Evolutionary conservation across 2,888 invertebrate species (phyloP).

Genomic region (Eilema depressum): DNA sequence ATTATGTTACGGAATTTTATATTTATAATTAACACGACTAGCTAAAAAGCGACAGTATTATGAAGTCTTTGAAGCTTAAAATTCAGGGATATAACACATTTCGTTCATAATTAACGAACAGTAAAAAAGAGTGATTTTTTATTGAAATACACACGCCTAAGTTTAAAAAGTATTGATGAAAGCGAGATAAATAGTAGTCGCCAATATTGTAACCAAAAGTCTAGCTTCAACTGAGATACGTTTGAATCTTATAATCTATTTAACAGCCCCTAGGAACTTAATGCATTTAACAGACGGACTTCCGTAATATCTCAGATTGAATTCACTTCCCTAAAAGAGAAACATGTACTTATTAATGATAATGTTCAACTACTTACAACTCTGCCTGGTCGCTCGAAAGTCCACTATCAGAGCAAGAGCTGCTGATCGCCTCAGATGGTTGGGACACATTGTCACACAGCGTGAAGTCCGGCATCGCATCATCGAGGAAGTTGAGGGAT

Average conservation of each 20-base stretch:
- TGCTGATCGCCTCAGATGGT: slow-evolving; percentile 75
- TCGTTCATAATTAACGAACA: too few species aligned
- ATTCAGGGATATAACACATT: too few species aligned
- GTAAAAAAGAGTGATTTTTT: too few species aligned
- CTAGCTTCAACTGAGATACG: neutral
- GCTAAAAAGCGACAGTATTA: too few species aligned
- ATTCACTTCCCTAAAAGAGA: neutral
- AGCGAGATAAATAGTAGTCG: neutral
- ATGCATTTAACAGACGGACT: neutral
- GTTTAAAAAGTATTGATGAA: too few species aligned
- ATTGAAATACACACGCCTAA: too few species aligned
- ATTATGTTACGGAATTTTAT: neutral
- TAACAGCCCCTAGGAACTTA: neutral
- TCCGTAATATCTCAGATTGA: neutral
- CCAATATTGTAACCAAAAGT: neutral
- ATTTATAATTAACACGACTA: too few species aligned
- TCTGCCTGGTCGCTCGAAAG: slow-evolving; percentile 88
- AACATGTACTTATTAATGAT: neutral
- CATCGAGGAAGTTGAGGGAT: slow-evolving; percentile 87
- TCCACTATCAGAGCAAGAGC: slow-evolving; percentile 90
- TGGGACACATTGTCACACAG: slow-evolving; percentile 71
- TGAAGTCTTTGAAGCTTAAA: too few species aligned
- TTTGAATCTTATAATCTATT: neutral
- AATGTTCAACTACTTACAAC: slow-evolving; percentile 73
- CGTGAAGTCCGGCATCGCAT: slow-evolving; percentile 81